Evolutionary conservation across 1,140 invertebrate genomes (phyloP), one percentile per base, ranked within the genome.

Genomic region (Gonatopus flavifemur): DNA sequence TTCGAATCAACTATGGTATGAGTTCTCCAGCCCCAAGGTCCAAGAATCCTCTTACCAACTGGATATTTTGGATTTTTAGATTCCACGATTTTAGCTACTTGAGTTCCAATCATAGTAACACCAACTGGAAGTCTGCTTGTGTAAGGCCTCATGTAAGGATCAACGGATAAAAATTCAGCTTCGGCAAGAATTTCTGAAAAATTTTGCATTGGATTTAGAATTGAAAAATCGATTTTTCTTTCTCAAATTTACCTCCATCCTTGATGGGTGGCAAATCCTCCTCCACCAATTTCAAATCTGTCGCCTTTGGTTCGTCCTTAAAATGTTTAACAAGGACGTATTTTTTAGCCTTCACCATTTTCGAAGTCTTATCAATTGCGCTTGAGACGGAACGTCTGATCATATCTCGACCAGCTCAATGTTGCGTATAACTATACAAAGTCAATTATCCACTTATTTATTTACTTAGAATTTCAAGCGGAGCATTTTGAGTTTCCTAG

Each of bases 121-220:
- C 81, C 82, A 24, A 79, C 35, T 46, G 81, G 78, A 49, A 77
- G 71, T n/a, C 64, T 63, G 38, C 62, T 66, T 60, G 78, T 71
- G 44, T 83, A 83, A 0, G 76, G 73, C 55, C 86, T 76, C 84
- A 88, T 87, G 53, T 88, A 88, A 25, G 87, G 86, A 69, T 89
- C 87, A 3, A 88, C 85, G 46, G 85, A 87, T 2, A 88, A 57
- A 58, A 81, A 88, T 57, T 85, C 80, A 7, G 86, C 86, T 77
- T 88, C 74, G 13, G 80, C 75, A 28, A 88, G 70, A 62, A 83
- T 82, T 70, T 89, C 85, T 87, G 62, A 50, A 81, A 79, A 18
- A 35, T 10, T n/a, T n/a, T n/a, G 21, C 10, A 7, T 18, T 28
- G 6, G 18, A 20, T 31, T 3, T 16, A 38, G 18, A 19, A 31